Conservation (phyloP, 2,113 vertebrate genomes). For the Bolborhynchus lineola region DNA sequence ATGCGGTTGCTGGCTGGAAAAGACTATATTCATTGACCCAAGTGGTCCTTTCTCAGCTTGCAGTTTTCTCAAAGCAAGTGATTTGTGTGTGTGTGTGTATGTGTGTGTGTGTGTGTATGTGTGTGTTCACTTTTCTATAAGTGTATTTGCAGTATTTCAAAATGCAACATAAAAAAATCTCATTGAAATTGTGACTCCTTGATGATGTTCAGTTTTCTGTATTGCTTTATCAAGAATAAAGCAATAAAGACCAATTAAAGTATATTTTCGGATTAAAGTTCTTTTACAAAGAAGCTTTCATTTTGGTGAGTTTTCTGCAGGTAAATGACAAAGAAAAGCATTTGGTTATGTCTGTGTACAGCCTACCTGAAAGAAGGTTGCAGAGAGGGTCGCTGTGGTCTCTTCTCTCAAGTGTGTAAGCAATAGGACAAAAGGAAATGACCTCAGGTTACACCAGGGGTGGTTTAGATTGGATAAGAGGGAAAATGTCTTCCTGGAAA, state of each 20-base stretch:
- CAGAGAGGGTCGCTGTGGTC: accelerated
- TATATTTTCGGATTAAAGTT: not conserved
- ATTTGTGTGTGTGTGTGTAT: not conserved
- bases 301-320: not conserved
- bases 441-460: not conserved
- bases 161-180: not conserved
- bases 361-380: not conserved
- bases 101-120: not conserved
- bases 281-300: not conserved
- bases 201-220: not conserved
- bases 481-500: not conserved
- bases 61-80: not conserved
- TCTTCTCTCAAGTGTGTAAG: not conserved
- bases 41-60: not conserved
- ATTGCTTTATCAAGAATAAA: not conserved
- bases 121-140: not conserved
- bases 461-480: not conserved
- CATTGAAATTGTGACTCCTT: not conserved
- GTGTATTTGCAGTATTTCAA: not conserved
- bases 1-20: not conserved
- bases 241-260: not conserved
- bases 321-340: not conserved
- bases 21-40: not conserved
- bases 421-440: not conserved
- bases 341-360: not conserved